A percentile compares a stretch with the other conserved stretches of the same genome.
Conservation (phyloP, 2,797 vertebrate genomes). For the Micrastur ruficollis region DNA sequence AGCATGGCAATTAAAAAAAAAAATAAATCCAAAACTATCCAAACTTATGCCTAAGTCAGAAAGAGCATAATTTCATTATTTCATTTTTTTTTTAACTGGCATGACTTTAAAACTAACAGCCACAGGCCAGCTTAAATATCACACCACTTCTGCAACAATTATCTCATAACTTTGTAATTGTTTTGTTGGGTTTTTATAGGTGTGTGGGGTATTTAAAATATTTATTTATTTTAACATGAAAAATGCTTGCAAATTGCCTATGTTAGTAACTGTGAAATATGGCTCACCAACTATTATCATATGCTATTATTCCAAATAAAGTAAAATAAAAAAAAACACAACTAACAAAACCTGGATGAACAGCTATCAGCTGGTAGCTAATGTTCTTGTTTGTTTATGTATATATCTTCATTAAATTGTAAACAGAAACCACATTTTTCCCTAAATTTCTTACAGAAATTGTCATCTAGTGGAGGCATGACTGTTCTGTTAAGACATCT, state of each 20-base stretch:
- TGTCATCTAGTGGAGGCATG: not conserved
- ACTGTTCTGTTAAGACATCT: not conserved
- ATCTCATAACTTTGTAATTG: not conserved
- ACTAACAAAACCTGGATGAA: not conserved
- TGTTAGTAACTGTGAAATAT: not conserved
- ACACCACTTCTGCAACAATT: not conserved
- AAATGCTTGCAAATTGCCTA: not conserved
- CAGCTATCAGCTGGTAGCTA: not conserved
- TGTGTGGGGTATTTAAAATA: not conserved
- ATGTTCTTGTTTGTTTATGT: not conserved
- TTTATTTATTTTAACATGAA: not conserved
- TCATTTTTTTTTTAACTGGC: not conserved
- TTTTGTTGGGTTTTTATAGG: not conserved
- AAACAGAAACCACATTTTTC: not conserved
- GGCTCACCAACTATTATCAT: not conserved
- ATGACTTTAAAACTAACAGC: not conserved
- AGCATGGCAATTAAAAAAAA: not conserved
- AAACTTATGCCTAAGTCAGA: not conserved
- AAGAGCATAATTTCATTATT: not conserved
- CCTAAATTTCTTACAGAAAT: not conserved
- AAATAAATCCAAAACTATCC: too few relatives aligned
- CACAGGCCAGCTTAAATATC: not conserved
- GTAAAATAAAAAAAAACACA: not conserved
- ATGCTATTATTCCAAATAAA: not conserved
- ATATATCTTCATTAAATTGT: not conserved